These are phyloP conservation scores for Archips crataeganus DNA, from an alignment of 2,888 invertebrate species.

Conservation along the genomic window DNA sequence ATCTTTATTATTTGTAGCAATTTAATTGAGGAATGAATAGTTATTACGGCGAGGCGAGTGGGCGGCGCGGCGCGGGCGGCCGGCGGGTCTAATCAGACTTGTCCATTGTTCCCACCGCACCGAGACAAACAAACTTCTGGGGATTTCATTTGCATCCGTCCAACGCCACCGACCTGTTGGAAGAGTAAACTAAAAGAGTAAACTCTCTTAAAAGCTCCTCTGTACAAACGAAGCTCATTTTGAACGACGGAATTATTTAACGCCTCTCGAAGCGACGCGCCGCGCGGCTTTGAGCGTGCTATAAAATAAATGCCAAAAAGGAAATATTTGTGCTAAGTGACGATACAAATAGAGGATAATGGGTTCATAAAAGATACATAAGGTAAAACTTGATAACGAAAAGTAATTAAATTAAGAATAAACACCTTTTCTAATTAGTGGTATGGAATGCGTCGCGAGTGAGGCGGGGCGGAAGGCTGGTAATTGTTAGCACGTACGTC, in stretches of 20 bases:
- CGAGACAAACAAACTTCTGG: conserved; percentile 62
- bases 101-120: conserved; percentile 66
- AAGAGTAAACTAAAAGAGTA: conserved; percentile 54
- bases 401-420: conserved; percentile 44
- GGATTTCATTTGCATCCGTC: conserved; percentile 69
- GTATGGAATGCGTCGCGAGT: conserved; percentile 51
- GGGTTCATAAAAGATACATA: conserved; percentile 55
- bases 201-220: conserved; percentile 51
- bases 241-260: conserved; percentile 49
- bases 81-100: conserved; percentile 60
- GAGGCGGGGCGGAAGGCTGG: conserved; percentile 47
- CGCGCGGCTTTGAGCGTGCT: conserved; percentile 17
- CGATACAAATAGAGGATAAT: conserved; percentile 48
- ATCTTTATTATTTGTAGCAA: conserved; percentile 48
- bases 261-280: conserved; percentile 43
- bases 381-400: conserved; percentile 52
- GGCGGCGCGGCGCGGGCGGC: conserved; percentile 50
- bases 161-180: conserved; percentile 51
- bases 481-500: conserved; percentile 55
- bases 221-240: conserved; percentile 47
- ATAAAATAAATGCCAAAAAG: conserved; percentile 26
- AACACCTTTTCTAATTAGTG: conserved; percentile 57
- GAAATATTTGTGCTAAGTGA: conserved; percentile 34
- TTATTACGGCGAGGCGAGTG: conserved; percentile 53
- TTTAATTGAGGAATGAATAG: conserved; percentile 53